Conservation (phyloP, 2,797 vertebrate species). For the Pseudochromis fuscus region DNA sequence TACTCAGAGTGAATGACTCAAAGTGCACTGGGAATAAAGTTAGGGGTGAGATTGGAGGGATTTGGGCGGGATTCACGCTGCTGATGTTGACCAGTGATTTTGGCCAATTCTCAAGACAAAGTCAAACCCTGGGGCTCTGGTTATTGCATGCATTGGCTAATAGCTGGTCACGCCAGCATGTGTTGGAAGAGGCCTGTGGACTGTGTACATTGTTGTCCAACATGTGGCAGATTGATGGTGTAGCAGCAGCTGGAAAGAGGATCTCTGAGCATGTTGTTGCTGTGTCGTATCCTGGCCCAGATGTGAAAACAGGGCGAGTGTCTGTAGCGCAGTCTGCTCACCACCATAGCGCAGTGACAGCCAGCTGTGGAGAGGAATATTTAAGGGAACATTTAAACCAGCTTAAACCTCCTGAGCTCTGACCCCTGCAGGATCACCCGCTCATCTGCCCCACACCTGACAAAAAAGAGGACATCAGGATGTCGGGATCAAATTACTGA, state of each 20-base stretch:
- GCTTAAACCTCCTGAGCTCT: slow-evolving; percentile 45
- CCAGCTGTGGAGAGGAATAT: slow-evolving; percentile 42
- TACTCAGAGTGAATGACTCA: slow-evolving; percentile 20
- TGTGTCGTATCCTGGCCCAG: slow-evolving; percentile 58
- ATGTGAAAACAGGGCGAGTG: slow-evolving; percentile 62
- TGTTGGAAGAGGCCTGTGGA: slow-evolving; percentile 70
- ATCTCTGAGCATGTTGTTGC: slow-evolving; percentile 18
- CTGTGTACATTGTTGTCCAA: slow-evolving; percentile 65
- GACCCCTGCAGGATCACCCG: slow-evolving; percentile 33
- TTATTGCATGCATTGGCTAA: slow-evolving; percentile 30
- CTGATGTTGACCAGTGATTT: slow-evolving; percentile 29
- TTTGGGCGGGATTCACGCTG: slow-evolving; percentile 31
- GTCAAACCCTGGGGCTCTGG: not conserved
- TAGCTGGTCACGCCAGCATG: slow-evolving; percentile 57
- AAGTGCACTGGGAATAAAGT: slow-evolving; percentile 31
- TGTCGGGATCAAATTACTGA: not conserved
- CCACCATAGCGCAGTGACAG: slow-evolving; percentile 10
- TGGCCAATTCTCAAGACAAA: slow-evolving; percentile 28
- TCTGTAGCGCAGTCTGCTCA: slow-evolving; percentile 15
- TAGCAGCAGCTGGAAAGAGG: slow-evolving; percentile 62
- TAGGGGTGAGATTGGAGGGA: slow-evolving; percentile 26
- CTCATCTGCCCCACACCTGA: slow-evolving; percentile 24
- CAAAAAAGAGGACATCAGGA: slow-evolving; percentile 5
- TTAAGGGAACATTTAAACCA: slow-evolving; percentile 2
- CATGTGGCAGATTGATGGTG: slow-evolving; percentile 66